Conservation (phyloP, 2,113 vertebrate species). For the Anthoscopus minutus region DNA sequence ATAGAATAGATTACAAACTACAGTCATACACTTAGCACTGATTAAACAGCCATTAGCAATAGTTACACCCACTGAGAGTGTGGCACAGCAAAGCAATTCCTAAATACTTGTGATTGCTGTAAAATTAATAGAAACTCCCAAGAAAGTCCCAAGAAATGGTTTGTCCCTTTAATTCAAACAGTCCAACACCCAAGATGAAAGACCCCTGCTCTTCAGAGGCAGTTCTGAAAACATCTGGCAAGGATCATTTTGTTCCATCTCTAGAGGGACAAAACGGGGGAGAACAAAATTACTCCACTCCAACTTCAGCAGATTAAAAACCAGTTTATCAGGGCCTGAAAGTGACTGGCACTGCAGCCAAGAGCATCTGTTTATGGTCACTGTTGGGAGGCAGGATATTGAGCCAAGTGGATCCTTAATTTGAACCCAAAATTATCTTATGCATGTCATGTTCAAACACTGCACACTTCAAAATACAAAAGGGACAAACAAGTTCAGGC, state of each 20-base stretch:
- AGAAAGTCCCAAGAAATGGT: background rate
- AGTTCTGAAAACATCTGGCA: constrained; percentile 13
- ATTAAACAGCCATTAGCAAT: background rate
- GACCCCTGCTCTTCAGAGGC: background rate
- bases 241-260: background rate
- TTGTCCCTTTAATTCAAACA: background rate
- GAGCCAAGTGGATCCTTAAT: background rate
- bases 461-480: background rate
- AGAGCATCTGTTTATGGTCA: background rate
- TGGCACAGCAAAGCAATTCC: background rate
- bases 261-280: background rate
- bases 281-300: background rate
- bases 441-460: accelerated
- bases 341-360: background rate
- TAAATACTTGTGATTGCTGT: background rate
- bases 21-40: background rate
- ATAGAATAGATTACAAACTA: background rate
- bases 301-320: background rate
- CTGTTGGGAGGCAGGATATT: background rate
- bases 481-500: background rate
- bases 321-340: background rate
- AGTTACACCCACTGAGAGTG: background rate
- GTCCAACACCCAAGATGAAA: background rate
- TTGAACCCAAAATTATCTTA: background rate
- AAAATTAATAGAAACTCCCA: background rate